Base-by-base conservation (phyloP, 2,797 vertebrate genomes). In the Lithobates pipiens region DNA sequence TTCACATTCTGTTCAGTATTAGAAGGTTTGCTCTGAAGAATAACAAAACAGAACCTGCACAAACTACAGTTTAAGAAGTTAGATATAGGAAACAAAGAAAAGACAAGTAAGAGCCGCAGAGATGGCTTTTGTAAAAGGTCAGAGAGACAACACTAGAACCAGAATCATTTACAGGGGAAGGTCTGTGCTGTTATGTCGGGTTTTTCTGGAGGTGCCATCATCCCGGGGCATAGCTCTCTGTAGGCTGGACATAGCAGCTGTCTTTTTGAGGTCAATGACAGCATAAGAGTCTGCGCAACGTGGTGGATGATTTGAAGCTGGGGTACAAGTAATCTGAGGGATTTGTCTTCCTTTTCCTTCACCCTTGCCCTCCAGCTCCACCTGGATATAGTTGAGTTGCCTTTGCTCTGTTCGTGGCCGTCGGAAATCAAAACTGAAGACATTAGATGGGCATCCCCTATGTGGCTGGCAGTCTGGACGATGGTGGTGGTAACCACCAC, bases 351-450 rank as follows among this genome's bases (percentile, higher is more conserved):
- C 93, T 91, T 92, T 90, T 91, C 88, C 86, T 65, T 88, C 92
- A 85, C 88, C 90, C 80, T 96, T 91, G 77, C 93, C 96, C 88
- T 99, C 97, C 89, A 99, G 92, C 92, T 99, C 98, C 91, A 99
- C 98, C 93, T 99, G 98, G 94, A 99, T 98, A 91, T 99, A 99
- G 92, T 99, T 99, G 94, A 99, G 97, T 93, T 99, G 98, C 91
- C 97, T 93, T 75, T 93, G 95, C 88, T 95, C 93, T 0, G 83
- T 94, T 89, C 87, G 95, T 34, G 91, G 85, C 71, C 96, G 92
- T 76, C 96, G 95, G 89, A 98, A 97, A 88, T 99, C 97, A 78
- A 99, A 99, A 94, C 93, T 98, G 95, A 99, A 99, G 92, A 98
- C 95, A 9, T 88, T 90, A 74, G 90, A 89, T 0, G 92, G 32